Base-by-base conservation (phyloP, 1,140 invertebrate species). In the Maniola jurtina region DNA sequence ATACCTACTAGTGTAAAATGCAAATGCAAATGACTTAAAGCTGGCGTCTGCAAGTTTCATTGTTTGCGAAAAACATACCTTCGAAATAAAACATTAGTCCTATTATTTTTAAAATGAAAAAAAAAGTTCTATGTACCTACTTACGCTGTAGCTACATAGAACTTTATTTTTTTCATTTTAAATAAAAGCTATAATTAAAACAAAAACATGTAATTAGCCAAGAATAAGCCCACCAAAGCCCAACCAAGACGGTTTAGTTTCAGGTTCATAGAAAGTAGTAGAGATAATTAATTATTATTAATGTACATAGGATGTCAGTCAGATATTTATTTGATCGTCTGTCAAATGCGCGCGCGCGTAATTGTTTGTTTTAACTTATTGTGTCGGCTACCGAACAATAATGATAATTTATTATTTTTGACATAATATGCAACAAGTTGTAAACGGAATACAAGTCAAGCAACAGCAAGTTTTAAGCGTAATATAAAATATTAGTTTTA, bases 181-280 rank as follows among this genome's bases (percentile, higher is more conserved):
- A n/a, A n/a, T n/a, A n/a, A n/a, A n/a, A n/a, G n/a, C n/a, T n/a
- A n/a, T n/a, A n/a, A n/a, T n/a, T n/a, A n/a, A n/a, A n/a, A n/a
- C n/a, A n/a, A n/a, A n/a, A n/a, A 11, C 50, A 6, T 54, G 14
- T 52, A n/a, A n/a, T 5, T 52, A 52, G 6, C 6, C 16, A 9
- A 7, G n/a, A 54, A 55, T 55, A 55, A 55, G 52, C 25, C 34
- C 52, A 55, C 34, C 52, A n/a, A n/a, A n/a, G n/a, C n/a, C n/a
- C n/a, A n/a, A n/a, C n/a, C n/a, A n/a, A n/a, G n/a, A n/a, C 10
- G 33, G 35, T 25, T 55, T 55, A 11, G 52, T 55, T n/a, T 55
- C 52, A 16, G 25, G 8, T 34, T 55, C 33, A 55, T 10, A 55
- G 52, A 55, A n/a, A 9, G 13, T 25, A 11, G 52, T 55, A 34